Evolutionary conservation across 2,888 invertebrate species (phyloP).

Genomic region (Halictus quadricinctus): DNA sequence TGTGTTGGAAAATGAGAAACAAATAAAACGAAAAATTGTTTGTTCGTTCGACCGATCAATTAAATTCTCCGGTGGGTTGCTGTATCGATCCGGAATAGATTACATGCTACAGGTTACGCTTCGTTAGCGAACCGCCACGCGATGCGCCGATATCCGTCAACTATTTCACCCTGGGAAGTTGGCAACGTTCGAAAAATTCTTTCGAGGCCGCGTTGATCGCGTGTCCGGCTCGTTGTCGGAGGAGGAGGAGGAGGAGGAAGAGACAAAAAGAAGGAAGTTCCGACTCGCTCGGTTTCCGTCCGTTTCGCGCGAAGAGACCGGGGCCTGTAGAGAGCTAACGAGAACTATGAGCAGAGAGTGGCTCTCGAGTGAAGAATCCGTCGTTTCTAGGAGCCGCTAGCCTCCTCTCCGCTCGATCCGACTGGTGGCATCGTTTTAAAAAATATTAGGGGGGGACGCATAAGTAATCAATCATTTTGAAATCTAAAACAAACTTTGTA

Average conservation of each 20-base stretch:
- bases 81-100: not conserved
- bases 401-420: not conserved
- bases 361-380: constrained; percentile 22
- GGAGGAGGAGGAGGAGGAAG: not conserved
- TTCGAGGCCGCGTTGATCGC: not conserved
- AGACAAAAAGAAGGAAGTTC: not conserved
- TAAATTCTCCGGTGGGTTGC: not conserved
- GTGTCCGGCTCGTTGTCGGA: not conserved
- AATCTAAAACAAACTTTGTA: no score
- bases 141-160: not conserved
- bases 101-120: not conserved
- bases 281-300: not conserved
- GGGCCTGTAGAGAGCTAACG: not conserved
- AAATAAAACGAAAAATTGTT: not conserved
- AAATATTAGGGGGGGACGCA: not conserved
- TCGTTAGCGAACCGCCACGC: not conserved
- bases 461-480: no score
- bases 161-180: not conserved
- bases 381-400: constrained; percentile 13
- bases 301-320: not conserved
- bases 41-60: not conserved
- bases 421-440: not conserved
- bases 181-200: not conserved
- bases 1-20: not conserved
- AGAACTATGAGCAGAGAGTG: constrained; percentile 13